Evolutionary conservation across 2,113 vertebrate species (phyloP), one percentile per base, ranked within the genome.

Genomic region (Pangasianodon hypophthalmus): DNA sequence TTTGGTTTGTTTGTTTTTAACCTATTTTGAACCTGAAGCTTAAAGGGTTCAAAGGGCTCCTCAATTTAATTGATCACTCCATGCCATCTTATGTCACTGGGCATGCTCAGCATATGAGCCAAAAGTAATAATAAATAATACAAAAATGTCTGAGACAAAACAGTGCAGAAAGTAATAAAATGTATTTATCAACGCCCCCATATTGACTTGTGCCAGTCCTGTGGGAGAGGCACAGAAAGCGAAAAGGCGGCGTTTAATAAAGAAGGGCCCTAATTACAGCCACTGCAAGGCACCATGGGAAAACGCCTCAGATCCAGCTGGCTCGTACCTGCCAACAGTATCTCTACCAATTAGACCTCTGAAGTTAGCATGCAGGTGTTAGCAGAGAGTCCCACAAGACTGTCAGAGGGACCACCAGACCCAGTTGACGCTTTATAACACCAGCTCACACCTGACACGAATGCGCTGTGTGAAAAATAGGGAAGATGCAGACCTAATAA

Each of bases 261-360:
- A 92, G 81, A 56, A 85, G 87, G 79, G 89, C 71, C 87, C 86
- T 93, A 92, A 93, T 91, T 93, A 88, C 87, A 87, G 87, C 83
- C 73, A 44, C 50, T 84, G 52, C 44, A 44, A 41, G 50, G 90
- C 73, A 54, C 85, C 88, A 87, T 48, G 84, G 84, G 89, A 88
- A 89, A 79, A 82, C 41, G 75, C 85, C 77, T 88, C 82, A 75
- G 71, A 81, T 82, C 79, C 84, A 91, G 79, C 41, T 71, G 54
- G 83, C 79, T 83, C 82, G 52, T 90, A 84, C 26, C 86, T 88
- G 52, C 85, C 81, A 91, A 77, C 84, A 80, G 89, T 64, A 82
- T 71, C 79, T 90, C 44, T 46, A 19, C 56, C 67, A 82, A 91
- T 92, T 87, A 92, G 86, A 88, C 58, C 19, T 56, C 46, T 60